Evolutionary conservation across 2,113 vertebrate species (phyloP), one percentile per base, ranked within the genome.

Genomic region (Cyprinodon brontotheroides): DNA sequence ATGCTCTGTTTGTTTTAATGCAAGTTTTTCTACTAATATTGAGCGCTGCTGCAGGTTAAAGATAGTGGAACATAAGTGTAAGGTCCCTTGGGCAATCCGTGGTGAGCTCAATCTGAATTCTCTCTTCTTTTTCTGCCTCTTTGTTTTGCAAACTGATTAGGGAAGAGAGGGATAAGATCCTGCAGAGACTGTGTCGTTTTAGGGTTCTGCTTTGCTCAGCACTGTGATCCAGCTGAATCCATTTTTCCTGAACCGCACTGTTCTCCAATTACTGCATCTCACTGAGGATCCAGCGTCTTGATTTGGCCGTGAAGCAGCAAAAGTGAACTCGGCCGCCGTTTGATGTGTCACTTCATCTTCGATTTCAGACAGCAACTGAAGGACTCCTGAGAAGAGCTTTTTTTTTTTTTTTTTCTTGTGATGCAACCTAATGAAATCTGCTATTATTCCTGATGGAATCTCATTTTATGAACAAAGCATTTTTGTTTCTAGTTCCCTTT

Each of bases 211-310:
- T 87, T 87, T 81, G 86, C 72, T 90, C 88, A 90, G 89, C 89
- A 83, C 39, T 50, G 36, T 69, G 68, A 75, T 80, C 82, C 75
- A 80, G 79, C 68, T 22, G 74, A 89, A 89, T 91, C 81, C 84
- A 87, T 83, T 65, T 83, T 70, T 87, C 74, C 75, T 50, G 9
- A 66, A 17, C 64, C 48, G 5, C 74, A 77, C 65, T 86, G 80
- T 70, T 84, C 83, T 83, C 85, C 87, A 89, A 91, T 92, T 91
- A 90, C 87, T 73, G 80, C 83, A 78, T 70, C 83, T 88, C 80
- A 72, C 82, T 10, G 84, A 89, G 80, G 75, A 73, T 83, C 83
- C 75, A 61, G 50, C 14, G 82, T 63, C 78, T 70, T 39, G 47
- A 77, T 83, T 74, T 73, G 60, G 64, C 81, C 64, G 38, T 5